Conservation (phyloP, 2,113 vertebrate genomes). For the Okapia johnstoni region DNA sequence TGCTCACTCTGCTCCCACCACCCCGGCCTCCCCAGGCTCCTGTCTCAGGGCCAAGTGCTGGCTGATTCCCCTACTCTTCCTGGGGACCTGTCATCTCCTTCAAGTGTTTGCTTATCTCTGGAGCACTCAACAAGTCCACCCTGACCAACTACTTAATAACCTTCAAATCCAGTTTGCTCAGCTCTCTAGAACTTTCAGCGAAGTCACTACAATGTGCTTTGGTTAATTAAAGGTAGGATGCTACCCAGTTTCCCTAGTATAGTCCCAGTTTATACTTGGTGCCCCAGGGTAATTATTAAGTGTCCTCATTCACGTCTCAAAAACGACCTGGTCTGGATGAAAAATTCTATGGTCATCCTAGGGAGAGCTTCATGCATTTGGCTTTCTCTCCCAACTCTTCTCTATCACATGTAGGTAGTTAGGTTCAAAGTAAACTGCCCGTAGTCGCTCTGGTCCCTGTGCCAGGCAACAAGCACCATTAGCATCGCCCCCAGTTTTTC, state of each 20-base stretch:
- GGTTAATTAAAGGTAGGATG: neutral
- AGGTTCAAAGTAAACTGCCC: neutral
- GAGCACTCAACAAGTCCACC: neutral
- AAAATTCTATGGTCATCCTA: neutral
- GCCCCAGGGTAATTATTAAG: neutral
- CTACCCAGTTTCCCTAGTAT: neutral
- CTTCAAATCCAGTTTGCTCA: neutral
- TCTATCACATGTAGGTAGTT: neutral
- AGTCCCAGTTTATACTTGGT: neutral
- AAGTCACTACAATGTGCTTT: neutral
- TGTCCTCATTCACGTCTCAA: neutral
- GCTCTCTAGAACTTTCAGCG: neutral
- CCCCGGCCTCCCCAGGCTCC: neutral
- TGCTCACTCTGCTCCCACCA: no score
- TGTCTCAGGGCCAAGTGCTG: neutral
- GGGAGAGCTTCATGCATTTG: neutral
- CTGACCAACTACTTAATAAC: neutral
- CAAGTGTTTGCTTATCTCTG: neutral
- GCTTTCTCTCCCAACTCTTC: neutral
- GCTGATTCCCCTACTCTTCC: neutral
- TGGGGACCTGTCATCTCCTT: neutral
- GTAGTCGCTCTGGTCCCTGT: neutral
- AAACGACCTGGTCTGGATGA: neutral
- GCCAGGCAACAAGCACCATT: neutral
- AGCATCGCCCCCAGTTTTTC: neutral